Base-by-base conservation (phyloP, 2,888 invertebrate genomes). In the Elgonia sp. region DNA sequence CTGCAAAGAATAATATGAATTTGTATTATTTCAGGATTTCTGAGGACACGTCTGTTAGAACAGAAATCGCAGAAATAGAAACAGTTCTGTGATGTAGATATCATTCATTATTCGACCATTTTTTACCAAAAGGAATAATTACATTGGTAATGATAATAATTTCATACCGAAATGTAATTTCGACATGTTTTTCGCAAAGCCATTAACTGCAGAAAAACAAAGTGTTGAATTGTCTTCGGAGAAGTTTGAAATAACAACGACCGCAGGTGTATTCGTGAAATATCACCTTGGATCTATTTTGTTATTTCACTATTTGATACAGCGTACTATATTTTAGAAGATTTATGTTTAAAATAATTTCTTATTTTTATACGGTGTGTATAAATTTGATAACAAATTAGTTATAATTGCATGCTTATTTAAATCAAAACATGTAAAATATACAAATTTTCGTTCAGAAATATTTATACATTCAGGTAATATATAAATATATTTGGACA, bases 1-100 rank as follows among this genome's bases (percentile, higher is more conserved):
- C 6, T 37, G 29, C 14, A 37, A 14, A 62, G 16, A 29, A 8
- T 62, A 37, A 7, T 63, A 20, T 57, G 1, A 9, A 21, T 46
- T 21, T 46, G 5, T 8, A 50, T 53, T 69, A n/a, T 73, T 21
- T 18, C 82, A 94, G 94, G 89, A 92, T 92, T 89, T 92, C 93
- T 18, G 93, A 93, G 80, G 93, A 92, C 82, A 93, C 95, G 94
- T 94, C 96, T 94, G 95, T 96, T 95, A 96, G 97, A 95, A 97
- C 97, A 89, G 97, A 97, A 95, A 97, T 97, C 92, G 98, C 98
- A 93, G 98, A 98, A 96, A 98, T 98, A 97, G 98, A 98, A 96
- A 98, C 98, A 94, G 98, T 98, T 96, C 97, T 98, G 96, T 98
- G 97, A 97, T 96, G 95, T 91, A 93, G 93, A 89, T 91, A 88